Conservation (phyloP, 2,797 vertebrate genomes). For the Brachymystax lenok region DNA sequence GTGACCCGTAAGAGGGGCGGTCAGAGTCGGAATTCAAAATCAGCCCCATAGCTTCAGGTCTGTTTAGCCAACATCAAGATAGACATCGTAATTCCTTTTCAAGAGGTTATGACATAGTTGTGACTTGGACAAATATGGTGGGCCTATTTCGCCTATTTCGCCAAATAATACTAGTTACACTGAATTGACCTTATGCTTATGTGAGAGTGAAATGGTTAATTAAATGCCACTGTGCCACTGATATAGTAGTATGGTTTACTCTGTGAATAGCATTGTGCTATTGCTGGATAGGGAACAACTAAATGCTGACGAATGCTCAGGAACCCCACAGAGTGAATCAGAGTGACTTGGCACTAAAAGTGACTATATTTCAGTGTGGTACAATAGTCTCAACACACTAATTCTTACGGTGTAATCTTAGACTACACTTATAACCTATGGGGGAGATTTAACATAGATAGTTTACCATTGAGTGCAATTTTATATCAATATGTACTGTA, state of each 20-base stretch:
- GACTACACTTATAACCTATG: not conserved
- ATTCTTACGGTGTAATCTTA: not conserved
- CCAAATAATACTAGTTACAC: constrained; percentile 53
- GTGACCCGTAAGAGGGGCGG: not conserved
- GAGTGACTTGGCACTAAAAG: constrained; percentile 27
- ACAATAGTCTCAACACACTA: not conserved
- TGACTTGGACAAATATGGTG: not conserved
- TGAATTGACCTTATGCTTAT: constrained; percentile 62
- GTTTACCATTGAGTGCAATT: not conserved
- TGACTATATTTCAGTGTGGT: not conserved
- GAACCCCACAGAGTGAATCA: constrained; percentile 23
- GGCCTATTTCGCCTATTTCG: not conserved
- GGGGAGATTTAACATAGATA: not conserved
- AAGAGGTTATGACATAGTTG: constrained; percentile 47
- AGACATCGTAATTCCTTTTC: constrained; percentile 24
- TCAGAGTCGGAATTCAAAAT: not conserved
- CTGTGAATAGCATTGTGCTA: constrained; percentile 57
- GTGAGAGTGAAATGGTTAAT: constrained; percentile 51
- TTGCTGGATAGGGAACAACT: constrained; percentile 53
- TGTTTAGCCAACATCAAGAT: not conserved
- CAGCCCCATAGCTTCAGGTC: not conserved
- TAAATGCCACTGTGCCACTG: constrained; percentile 44
- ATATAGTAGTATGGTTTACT: constrained; percentile 54
- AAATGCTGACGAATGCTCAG: constrained; percentile 37
- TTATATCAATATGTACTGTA: not conserved